These are phyloP conservation scores for Agrypnia vestita DNA, from an alignment of 1,140 invertebrate genomes.

Conservation along the genomic window DNA sequence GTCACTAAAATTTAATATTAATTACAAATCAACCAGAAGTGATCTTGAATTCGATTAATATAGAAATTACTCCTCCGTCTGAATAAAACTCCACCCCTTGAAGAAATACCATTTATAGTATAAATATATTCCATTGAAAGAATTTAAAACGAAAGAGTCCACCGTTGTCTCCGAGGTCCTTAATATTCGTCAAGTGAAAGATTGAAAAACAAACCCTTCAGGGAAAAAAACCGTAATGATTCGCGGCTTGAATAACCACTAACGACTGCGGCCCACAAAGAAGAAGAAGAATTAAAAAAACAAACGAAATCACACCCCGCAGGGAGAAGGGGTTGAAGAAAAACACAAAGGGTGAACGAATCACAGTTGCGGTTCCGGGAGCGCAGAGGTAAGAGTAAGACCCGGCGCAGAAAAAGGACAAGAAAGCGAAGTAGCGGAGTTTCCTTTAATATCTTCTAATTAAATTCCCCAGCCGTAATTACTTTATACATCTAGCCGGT, in stretches of 20 bases:
- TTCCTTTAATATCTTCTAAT: slow-evolving; percentile 62
- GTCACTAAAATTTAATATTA: no score
- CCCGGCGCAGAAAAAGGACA: slow-evolving; percentile 29
- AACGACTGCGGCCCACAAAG: slow-evolving; percentile 38
- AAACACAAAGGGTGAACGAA: slow-evolving; percentile 61
- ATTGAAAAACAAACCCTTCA: slow-evolving; percentile 40
- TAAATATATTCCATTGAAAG: not conserved
- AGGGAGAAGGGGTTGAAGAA: slow-evolving; percentile 50
- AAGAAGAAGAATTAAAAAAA: slow-evolving; percentile 42
- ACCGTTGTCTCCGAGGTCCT: slow-evolving; percentile 12
- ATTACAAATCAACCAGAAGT: no score
- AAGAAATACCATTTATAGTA: no score
- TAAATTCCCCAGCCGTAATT: slow-evolving; percentile 61
- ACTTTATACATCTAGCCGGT: slow-evolving; percentile 58
- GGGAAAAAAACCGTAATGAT: slow-evolving; percentile 43
- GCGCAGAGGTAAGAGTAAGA: slow-evolving; percentile 31
- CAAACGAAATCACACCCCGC: slow-evolving; percentile 46
- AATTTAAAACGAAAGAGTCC: slow-evolving; percentile 17
- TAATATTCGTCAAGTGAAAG: slow-evolving; percentile 41
- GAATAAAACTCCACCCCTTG: no score
- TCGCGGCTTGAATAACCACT: slow-evolving; percentile 46
- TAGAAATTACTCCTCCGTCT: no score
- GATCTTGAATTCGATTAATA: no score
- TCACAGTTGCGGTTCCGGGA: slow-evolving; percentile 60
- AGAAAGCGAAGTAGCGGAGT: slow-evolving; percentile 43